These are phyloP conservation scores for Rhea pennata DNA, from an alignment of 2,113 vertebrate genomes.

Conservation along the genomic window DNA sequence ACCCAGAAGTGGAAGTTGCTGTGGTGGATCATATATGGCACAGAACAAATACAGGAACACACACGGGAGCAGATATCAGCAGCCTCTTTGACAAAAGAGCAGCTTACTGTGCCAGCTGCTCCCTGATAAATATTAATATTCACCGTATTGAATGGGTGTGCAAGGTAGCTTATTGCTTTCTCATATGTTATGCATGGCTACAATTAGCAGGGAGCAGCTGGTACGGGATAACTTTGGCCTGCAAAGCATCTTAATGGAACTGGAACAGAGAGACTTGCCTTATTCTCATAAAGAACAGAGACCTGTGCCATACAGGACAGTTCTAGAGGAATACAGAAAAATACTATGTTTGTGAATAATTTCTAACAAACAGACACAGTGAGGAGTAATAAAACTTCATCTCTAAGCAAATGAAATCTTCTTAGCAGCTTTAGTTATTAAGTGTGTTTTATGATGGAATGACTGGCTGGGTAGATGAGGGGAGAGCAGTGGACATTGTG, in stretches of 20 bases:
- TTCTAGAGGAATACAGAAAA: background rate
- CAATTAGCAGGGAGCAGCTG: background rate
- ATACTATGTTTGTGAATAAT: background rate
- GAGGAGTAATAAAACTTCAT: background rate
- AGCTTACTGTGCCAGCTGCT: background rate
- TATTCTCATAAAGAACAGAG: accelerated
- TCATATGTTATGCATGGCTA: background rate
- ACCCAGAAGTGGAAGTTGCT: background rate
- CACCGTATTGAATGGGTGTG: background rate
- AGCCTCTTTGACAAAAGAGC: background rate
- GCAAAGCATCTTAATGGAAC: background rate
- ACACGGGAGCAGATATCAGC: background rate
- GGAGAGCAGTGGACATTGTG: too few relatives aligned
- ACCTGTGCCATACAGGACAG: background rate
- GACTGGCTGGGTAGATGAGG: too few relatives aligned
- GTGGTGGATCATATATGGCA: background rate
- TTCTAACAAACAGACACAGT: background rate
- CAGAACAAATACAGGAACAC: background rate
- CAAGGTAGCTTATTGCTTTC: background rate
- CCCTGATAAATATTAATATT: background rate
- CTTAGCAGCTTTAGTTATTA: background rate
- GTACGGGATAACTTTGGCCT: background rate
- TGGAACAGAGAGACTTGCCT: background rate
- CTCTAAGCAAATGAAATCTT: background rate
- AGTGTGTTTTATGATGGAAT: too few relatives aligned